Evolutionary conservation across 2,113 vertebrate genomes (phyloP), one percentile per base, ranked within the genome.

Genomic region (Poeciliopsis occidentalis): DNA sequence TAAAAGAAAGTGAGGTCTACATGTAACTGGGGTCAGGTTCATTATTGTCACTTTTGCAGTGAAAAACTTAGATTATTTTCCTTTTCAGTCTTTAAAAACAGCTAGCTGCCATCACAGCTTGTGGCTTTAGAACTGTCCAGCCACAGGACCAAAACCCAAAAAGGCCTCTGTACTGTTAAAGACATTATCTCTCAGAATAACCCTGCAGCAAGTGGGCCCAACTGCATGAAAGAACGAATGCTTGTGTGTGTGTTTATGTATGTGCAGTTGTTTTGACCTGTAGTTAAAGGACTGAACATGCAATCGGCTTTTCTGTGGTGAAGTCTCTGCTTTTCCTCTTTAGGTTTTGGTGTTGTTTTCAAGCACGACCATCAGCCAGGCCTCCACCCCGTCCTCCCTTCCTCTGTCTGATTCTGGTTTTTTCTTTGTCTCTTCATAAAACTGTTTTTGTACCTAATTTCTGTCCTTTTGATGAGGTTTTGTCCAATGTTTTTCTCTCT

Each of bases 151-250:
- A 6, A 66, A 79, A 69, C 84, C 77, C 47, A 72, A 64, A 78
- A 79, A 73, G 71, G 82, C 80, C 83, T 81, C 75, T 13, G 75
- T 12, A 19, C 88, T 92, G 92, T 73, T 87, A 87, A 91, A 92
- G 86, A 86, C 92, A 92, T 93, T 89, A 93, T 84, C 27, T 67
- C 90, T 87, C 12, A 88, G 89, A 92, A 92, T 92, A 93, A 90
- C 85, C 73, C 66, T 1, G 71, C 68, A 75, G 73, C 15, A 37
- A 75, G 69, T 75, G 85, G 62, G 57, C 68, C 4, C 10, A 63
- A 60, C 32, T 76, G 76, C 69, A 30, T 75, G 62, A 31, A 41
- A 67, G 57, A 3, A 19, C 69, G 75, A 64, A 51, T 80, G 80
- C 10, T 37, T 60, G 71, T 71, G 69, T 65, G 76, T 62, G 68